A percentile compares a stretch with the other conserved stretches of the same genome.
phyloP scores from a whole-genome alignment of 2,797 vertebrate species.

The Mastacembelus armatus region DNA sequence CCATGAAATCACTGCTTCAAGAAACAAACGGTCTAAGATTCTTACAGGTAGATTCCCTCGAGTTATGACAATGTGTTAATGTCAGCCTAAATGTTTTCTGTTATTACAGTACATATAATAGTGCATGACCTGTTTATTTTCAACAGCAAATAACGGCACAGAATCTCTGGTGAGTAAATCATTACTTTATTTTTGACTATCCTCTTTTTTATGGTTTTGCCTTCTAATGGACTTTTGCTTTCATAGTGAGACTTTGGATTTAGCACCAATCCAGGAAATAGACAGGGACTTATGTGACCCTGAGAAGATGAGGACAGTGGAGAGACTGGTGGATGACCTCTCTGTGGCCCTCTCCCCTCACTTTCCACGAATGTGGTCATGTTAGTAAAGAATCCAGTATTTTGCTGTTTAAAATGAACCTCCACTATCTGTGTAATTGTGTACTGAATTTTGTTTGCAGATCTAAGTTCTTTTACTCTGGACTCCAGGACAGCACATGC shows the following conservation, averaged over 20 bases:
- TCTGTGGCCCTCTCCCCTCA: constrained; percentile 76
- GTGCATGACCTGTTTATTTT: constrained; percentile 27
- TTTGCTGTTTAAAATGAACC: constrained; percentile 22
- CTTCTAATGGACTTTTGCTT: constrained; percentile 21
- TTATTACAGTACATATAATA: neutral
- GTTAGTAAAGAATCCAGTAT: constrained; percentile 63
- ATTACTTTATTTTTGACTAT: neutral
- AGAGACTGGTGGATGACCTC: constrained; percentile 79
- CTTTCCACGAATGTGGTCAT: constrained; percentile 81
- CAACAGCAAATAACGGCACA: constrained; percentile 76
- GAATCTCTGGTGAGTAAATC: constrained; percentile 76
- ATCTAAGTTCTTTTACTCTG: constrained; percentile 74
- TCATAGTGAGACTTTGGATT: constrained; percentile 69
- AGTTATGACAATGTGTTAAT: neutral
- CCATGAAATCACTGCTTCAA: constrained; percentile 73
- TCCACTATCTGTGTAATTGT: constrained; percentile 1
- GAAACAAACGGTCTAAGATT: constrained; percentile 75
- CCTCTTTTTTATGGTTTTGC: neutral
- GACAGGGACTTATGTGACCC: constrained; percentile 67
- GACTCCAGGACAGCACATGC: constrained; percentile 80
- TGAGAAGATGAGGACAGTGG: constrained; percentile 78
- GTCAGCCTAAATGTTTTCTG: constrained; percentile 1
- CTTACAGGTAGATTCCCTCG: constrained; percentile 62
- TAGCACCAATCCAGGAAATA: constrained; percentile 64
- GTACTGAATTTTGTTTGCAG: constrained; percentile 65